Conservation (phyloP, 92 coral and sea anemone genomes). For the Parazoanthus darwini region DNA sequence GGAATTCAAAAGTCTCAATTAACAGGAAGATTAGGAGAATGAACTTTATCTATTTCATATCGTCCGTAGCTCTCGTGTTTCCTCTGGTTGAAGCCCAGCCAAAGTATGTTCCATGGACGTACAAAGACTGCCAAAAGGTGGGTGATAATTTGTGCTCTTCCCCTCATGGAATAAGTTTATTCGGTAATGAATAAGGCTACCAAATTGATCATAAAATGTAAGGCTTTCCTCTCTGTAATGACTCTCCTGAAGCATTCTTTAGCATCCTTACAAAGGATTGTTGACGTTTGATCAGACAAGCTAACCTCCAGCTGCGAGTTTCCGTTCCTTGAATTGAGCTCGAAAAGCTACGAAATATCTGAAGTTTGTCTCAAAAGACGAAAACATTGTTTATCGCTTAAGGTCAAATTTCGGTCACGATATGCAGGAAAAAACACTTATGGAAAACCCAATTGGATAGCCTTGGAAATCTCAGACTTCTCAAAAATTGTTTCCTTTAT, state of each 20-base stretch:
- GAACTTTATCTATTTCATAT: not conserved
- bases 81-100: slow-evolving; percentile 9
- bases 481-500: too few relatives aligned
- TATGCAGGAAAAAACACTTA: not conserved
- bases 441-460: not conserved
- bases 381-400: not conserved
- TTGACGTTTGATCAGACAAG: not conserved
- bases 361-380: not conserved
- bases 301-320: not conserved
- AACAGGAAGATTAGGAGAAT: not conserved
- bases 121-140: slow-evolving; percentile 57
- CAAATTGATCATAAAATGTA: not conserved
- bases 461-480: too few relatives aligned
- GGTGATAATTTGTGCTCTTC: not conserved
- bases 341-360: not conserved
- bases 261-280: not conserved
- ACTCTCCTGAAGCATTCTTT: not conserved
- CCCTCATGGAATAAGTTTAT: not conserved
- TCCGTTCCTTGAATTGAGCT: not conserved
- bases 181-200: not conserved
- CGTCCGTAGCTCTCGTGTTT: not conserved
- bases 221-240: not conserved
- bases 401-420: slow-evolving; percentile 10
- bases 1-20: not conserved
- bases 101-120: slow-evolving; percentile 42